A percentile compares a stretch with the other conserved stretches of the same genome.
These are phyloP conservation scores for Drosophila cardini DNA, from an alignment of 1,140 invertebrate genomes.

Conservation along the genomic window DNA sequence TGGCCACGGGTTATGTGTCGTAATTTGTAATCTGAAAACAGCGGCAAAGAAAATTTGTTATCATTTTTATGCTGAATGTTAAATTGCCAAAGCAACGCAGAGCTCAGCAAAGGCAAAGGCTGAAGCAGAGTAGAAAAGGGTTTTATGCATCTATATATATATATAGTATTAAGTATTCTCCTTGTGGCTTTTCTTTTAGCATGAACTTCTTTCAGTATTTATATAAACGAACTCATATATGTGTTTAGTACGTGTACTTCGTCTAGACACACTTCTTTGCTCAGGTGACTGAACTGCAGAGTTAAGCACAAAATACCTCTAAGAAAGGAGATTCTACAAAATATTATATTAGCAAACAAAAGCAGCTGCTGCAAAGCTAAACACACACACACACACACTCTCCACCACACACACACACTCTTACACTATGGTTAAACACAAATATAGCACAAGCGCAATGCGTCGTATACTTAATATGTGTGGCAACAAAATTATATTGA, in stretches of 20 bases:
- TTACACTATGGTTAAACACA: constrained; percentile 35
- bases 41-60: constrained; percentile 73
- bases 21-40: constrained; percentile 70
- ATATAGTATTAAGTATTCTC: constrained; percentile 63
- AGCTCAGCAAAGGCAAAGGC: not conserved
- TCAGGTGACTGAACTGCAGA: constrained; percentile 70
- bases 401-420: constrained; percentile 10
- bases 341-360: constrained; percentile 80
- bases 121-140: constrained; percentile 42
- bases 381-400: constrained; percentile 10
- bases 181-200: constrained; percentile 23
- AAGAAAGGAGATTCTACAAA: constrained; percentile 55
- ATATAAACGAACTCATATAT: constrained; percentile 19
- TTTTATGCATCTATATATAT: constrained; percentile 66
- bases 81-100: constrained; percentile 69
- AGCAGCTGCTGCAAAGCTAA: constrained; percentile 59
- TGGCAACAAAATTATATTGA: constrained; percentile 72
- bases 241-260: constrained; percentile 17
- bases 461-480: constrained; percentile 64
- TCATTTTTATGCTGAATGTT: constrained; percentile 75
- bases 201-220: constrained; percentile 4
- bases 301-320: constrained; percentile 36
- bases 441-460: constrained; percentile 65
- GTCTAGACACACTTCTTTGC: constrained; percentile 65
- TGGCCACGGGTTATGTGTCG: constrained; percentile 66